phyloP scores from a whole-genome alignment of 2,113 vertebrate genomes.

The Recurvirostra avosetta region DNA sequence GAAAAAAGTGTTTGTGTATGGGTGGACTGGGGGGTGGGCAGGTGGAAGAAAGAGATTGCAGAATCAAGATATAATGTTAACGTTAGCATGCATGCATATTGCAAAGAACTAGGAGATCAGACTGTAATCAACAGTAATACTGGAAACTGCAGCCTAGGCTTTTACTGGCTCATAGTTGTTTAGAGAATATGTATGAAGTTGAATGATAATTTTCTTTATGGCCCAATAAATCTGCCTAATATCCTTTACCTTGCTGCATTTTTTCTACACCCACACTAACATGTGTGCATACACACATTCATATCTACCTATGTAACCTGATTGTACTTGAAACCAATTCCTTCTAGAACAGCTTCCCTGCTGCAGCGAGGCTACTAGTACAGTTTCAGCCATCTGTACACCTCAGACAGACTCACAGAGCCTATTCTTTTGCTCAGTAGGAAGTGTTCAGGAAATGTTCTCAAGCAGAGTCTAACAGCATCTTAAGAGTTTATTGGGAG shows the following conservation, averaged over 20 bases:
- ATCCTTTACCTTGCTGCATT: neutral
- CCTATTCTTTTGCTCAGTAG: conserved; percentile 9
- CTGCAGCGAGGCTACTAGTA: neutral
- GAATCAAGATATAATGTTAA: neutral
- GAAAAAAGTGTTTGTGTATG: neutral
- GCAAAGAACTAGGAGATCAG: neutral
- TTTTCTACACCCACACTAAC: neutral
- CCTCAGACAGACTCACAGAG: neutral
- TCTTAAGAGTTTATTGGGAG: neutral
- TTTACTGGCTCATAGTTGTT: neutral
- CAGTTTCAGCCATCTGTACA: neutral
- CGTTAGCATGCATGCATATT: neutral
- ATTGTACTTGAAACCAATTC: neutral
- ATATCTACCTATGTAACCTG: neutral
- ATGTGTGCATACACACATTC: neutral
- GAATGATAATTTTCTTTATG: neutral
- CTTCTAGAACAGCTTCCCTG: neutral
- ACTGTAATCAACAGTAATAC: neutral
- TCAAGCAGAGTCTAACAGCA: conserved; percentile 1
- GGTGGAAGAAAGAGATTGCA: neutral
- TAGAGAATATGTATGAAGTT: neutral
- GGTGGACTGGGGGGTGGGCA: neutral
- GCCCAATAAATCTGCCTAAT: neutral
- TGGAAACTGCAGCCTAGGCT: neutral
- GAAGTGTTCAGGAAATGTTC: conserved; percentile 1